These are phyloP conservation scores for Bugulina stolonifera DNA, from an alignment of 2,888 invertebrate species.

Conservation along the genomic window DNA sequence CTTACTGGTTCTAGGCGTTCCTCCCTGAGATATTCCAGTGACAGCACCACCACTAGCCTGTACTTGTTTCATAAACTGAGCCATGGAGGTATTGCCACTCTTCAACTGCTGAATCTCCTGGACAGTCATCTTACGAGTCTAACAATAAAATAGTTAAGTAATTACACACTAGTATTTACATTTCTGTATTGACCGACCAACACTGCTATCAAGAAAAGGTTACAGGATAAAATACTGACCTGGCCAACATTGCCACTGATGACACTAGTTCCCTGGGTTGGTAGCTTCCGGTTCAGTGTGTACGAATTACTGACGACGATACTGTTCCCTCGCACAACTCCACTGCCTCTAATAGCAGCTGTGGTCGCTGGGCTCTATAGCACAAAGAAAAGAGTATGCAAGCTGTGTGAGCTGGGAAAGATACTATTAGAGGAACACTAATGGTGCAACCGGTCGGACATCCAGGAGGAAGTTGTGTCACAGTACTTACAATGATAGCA, in stretches of 20 bases:
- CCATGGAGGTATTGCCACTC: background rate
- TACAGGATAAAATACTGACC: background rate
- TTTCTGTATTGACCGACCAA: too few species aligned
- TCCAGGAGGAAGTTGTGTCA: too few species aligned
- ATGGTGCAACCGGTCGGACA: too few species aligned
- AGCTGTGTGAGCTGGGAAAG: too few species aligned
- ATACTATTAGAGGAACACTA: too few species aligned
- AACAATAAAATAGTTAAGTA: too few species aligned
- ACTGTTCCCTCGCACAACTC: background rate
- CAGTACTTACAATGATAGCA: conserved; percentile 36
- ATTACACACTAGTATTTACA: too few species aligned
- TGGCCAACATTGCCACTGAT: conserved; percentile 11
- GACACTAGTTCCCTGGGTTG: conserved; percentile 10
- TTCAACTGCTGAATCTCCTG: conserved; percentile 22
- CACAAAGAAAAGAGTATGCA: background rate
- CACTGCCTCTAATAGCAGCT: background rate
- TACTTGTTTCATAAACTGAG: conserved; percentile 22
- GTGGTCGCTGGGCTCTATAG: conserved; percentile 19
- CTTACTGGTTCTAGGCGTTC: conserved; percentile 8
- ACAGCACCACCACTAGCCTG: conserved; percentile 17
- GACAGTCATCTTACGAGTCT: conserved; percentile 2
- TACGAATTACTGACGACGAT: conserved; percentile 29
- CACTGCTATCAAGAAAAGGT: too few species aligned
- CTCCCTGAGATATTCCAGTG: conserved; percentile 8
- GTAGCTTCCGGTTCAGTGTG: background rate